A percentile compares a stretch with the other conserved stretches of the same genome.
These are phyloP conservation scores for Drosophila vallismaia DNA, from an alignment of 2,888 invertebrate genomes.

Conservation along the genomic window DNA sequence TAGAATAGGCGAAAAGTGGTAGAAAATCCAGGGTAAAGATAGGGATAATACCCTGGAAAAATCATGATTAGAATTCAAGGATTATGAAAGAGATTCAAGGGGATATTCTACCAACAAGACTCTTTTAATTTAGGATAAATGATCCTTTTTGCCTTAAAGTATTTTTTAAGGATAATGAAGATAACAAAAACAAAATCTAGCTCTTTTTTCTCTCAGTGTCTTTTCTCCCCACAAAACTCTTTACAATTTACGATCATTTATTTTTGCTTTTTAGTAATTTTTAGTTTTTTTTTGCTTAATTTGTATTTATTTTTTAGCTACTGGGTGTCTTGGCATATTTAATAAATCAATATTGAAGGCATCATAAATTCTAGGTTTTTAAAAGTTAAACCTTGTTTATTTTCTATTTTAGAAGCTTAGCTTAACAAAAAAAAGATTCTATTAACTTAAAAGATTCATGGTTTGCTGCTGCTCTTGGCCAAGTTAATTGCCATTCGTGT, in stretches of 20 bases:
- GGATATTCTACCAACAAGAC: too few species aligned
- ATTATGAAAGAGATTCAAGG: too few species aligned
- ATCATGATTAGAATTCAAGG: too few species aligned
- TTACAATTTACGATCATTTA: not conserved
- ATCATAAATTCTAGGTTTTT: not conserved
- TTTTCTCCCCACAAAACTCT: not conserved
- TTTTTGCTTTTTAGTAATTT: not conserved
- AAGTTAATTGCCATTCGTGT: not conserved
- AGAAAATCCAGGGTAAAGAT: not conserved
- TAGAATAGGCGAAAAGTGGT: not conserved
- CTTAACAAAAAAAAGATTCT: not conserved
- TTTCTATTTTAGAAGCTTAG: not conserved
- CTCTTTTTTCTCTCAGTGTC: not conserved
- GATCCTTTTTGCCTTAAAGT: too few species aligned
- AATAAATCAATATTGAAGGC: not conserved
- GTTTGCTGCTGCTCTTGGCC: not conserved
- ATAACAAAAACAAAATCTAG: too few species aligned
- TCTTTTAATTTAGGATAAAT: too few species aligned
- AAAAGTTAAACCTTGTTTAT: not conserved
- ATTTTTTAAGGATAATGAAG: too few species aligned
- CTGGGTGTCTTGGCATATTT: not conserved
- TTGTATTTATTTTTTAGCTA: not conserved
- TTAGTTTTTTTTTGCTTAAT: not conserved
- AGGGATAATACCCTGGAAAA: slow-evolving; percentile 2
- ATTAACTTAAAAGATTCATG: too few species aligned